These are phyloP conservation scores for Eristalis tenax DNA, from an alignment of 2,888 invertebrate species.

Conservation along the genomic window DNA sequence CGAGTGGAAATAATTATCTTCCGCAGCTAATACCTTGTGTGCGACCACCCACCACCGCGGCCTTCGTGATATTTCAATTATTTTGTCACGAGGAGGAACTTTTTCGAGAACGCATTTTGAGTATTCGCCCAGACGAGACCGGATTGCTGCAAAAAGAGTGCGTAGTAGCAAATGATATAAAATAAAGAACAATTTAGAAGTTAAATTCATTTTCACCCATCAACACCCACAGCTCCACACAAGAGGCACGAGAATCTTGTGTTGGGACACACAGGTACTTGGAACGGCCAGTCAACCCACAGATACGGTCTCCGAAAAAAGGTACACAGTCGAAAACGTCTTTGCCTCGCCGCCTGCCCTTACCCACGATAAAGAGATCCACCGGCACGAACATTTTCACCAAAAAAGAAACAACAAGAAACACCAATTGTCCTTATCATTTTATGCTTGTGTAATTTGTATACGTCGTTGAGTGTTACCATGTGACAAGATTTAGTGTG, in stretches of 20 bases:
- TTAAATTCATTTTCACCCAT: background rate
- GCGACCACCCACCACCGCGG: background rate
- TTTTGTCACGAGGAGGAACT: background rate
- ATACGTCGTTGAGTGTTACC: conserved; percentile 1
- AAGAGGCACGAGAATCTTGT: background rate
- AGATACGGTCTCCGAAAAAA: background rate
- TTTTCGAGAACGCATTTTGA: background rate
- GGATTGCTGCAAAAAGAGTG: background rate
- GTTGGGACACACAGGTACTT: background rate
- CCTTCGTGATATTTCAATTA: background rate
- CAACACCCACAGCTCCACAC: background rate
- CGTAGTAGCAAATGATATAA: background rate
- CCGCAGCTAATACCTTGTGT: background rate
- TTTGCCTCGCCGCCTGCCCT: background rate
- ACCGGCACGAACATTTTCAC: background rate
- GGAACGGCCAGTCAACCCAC: background rate
- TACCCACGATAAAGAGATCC: background rate
- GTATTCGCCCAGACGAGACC: background rate
- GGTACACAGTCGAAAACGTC: background rate
- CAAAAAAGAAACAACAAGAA: background rate
- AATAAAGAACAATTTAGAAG: background rate
- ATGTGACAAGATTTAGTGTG: conserved; percentile 33
- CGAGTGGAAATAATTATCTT: conserved; percentile 14
- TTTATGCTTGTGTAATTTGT: conserved; percentile 10
- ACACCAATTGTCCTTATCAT: background rate